A percentile compares a stretch with the other conserved stretches of the same genome.
Evolutionary conservation across 2,888 invertebrate species (phyloP).

Genomic region (Callyntrura sp.): DNA sequence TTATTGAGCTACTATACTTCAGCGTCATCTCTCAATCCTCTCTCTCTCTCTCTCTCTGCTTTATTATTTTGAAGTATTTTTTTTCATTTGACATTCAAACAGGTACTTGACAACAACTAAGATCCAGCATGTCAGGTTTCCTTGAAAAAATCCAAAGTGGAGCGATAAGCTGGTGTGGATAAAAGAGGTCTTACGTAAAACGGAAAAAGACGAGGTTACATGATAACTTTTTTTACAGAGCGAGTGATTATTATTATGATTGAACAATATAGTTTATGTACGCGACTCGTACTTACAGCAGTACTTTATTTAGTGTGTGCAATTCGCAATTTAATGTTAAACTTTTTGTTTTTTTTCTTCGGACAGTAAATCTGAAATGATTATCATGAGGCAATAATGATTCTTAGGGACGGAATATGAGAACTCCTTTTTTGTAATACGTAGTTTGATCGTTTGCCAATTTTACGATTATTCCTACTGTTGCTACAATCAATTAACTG

Average conservation of each 20-base stretch:
- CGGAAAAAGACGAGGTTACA: neutral
- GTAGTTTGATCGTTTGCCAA: slow-evolving; percentile 33
- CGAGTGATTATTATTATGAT: neutral
- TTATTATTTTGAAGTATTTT: slow-evolving; percentile 13
- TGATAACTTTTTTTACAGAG: neutral
- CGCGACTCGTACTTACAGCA: slow-evolving; percentile 16
- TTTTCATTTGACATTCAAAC: slow-evolving; percentile 65
- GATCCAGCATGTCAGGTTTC: slow-evolving; percentile 69
- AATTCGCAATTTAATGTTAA: slow-evolving; percentile 51
- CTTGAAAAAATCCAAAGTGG: neutral
- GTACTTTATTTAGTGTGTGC: slow-evolving; percentile 3
- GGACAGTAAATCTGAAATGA: slow-evolving; percentile 69
- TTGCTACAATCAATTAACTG: neutral
- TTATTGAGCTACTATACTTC: slow-evolving; percentile 67
- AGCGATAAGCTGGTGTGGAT: no score
- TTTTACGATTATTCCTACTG: no score
- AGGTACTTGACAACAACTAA: slow-evolving; percentile 72
- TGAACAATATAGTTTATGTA: neutral
- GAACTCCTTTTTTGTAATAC: slow-evolving; percentile 58
- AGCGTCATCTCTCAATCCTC: no score
- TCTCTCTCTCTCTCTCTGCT: neutral
- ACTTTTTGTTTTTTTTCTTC: slow-evolving; percentile 34
- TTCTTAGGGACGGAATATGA: slow-evolving; percentile 71
- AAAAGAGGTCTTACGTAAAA: neutral
- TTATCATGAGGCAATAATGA: slow-evolving; percentile 75